These are phyloP conservation scores for Apogon hyalosoma DNA, from an alignment of 2,797 vertebrate species.

Conservation along the genomic window DNA sequence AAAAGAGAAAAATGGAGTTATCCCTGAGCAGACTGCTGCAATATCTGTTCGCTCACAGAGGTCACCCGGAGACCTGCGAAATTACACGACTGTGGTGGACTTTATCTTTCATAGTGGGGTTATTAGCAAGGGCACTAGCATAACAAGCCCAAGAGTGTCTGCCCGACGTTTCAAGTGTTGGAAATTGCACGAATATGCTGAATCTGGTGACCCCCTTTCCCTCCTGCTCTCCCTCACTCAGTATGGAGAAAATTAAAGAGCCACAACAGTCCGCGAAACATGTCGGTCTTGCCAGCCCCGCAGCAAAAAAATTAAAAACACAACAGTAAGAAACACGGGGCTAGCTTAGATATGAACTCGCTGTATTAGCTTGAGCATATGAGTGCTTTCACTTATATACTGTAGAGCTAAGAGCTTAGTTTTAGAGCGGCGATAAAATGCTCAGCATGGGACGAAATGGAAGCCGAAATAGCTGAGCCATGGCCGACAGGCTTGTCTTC, in stretches of 20 bases:
- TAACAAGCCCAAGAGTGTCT: slow-evolving; percentile 7
- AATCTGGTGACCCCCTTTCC: slow-evolving; percentile 60
- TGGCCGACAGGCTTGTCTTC: slow-evolving; percentile 81
- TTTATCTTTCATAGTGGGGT: not conserved
- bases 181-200: slow-evolving; percentile 57
- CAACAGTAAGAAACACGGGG: not conserved
- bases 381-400: slow-evolving; percentile 8
- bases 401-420: slow-evolving; percentile 18
- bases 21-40: slow-evolving; percentile 59
- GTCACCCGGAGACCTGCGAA: slow-evolving; percentile 70
- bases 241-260: slow-evolving; percentile 75
- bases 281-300: slow-evolving; percentile 38
- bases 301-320: slow-evolving; percentile 2
- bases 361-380: not conserved
- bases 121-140: not conserved
- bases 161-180: slow-evolving; percentile 26
- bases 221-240: slow-evolving; percentile 49
- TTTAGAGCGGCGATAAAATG: slow-evolving; percentile 49
- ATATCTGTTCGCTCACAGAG: slow-evolving; percentile 69
- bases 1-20: slow-evolving; percentile 59
- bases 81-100: slow-evolving; percentile 6
- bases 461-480: slow-evolving; percentile 76
- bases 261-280: slow-evolving; percentile 70
- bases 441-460: slow-evolving; percentile 77
- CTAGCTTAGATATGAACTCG: not conserved